Conservation (phyloP, 2,888 invertebrate species). For the Entomobrya multifasciata region DNA sequence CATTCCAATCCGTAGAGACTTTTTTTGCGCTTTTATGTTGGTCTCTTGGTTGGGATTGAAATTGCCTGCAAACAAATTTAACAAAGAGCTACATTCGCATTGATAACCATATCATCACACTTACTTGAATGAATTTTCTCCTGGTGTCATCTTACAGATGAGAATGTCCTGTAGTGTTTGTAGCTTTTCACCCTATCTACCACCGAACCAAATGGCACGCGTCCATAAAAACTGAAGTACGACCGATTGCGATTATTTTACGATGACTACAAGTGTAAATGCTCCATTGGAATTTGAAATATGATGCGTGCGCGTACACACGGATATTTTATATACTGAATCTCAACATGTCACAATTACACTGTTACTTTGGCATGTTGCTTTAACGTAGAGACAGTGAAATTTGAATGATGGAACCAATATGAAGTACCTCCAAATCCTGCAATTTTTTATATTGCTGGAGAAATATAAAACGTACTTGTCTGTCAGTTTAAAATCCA, state of each 20-base stretch:
- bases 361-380: too few relatives aligned
- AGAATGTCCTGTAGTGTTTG: background rate
- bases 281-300: background rate
- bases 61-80: slow-evolving; percentile 44
- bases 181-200: background rate
- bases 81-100: slow-evolving; percentile 34
- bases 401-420: too few relatives aligned
- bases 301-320: background rate
- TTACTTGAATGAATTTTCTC: too few relatives aligned
- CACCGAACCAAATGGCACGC: slow-evolving; percentile 17
- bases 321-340: too few relatives aligned
- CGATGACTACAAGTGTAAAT: background rate
- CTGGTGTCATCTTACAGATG: background rate
- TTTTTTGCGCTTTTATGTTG: background rate
- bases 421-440: too few relatives aligned
- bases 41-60: background rate
- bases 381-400: too few relatives aligned
- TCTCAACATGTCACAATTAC: too few relatives aligned
- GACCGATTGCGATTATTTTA: background rate
- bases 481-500: too few relatives aligned
- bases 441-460: too few relatives aligned
- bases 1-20: slow-evolving; percentile 20
- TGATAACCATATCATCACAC: background rate
- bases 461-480: too few relatives aligned
- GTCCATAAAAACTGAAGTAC: too few relatives aligned